These are phyloP conservation scores for Cyclophora punctaria DNA, from an alignment of 2,888 invertebrate genomes.

Conservation along the genomic window DNA sequence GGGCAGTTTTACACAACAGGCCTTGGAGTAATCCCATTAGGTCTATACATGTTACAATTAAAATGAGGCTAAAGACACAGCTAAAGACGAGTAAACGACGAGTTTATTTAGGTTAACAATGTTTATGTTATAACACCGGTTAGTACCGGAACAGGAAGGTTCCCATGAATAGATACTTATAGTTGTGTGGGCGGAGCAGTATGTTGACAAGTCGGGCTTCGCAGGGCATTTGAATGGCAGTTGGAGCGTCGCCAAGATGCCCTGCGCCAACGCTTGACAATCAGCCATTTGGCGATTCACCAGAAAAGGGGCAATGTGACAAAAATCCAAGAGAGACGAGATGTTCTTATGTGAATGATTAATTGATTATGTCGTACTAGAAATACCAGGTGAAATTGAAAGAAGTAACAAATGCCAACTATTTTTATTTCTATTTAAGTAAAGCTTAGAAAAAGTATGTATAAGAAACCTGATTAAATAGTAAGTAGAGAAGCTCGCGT, in stretches of 20 bases:
- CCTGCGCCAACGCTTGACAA: conserved; percentile 25
- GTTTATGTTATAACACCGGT: conserved; percentile 5
- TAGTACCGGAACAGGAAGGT: conserved; percentile 56
- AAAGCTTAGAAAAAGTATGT: too few relatives aligned
- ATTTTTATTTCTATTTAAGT: too few relatives aligned
- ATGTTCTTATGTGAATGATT: too few relatives aligned
- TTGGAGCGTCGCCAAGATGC: conserved; percentile 33
- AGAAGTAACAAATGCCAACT: too few relatives aligned
- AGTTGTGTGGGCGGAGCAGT: conserved; percentile 30
- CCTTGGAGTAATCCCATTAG: conserved; percentile 9
- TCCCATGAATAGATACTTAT: conserved; percentile 28
- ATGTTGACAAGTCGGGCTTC: conserved; percentile 28
- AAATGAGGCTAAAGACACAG: conserved; percentile 5
- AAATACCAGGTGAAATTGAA: too few relatives aligned
- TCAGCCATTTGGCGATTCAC: conserved; percentile 43
- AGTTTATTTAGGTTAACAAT: conserved; percentile 11
- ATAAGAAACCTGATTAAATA: too few relatives aligned
- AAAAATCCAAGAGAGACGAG: conserved; percentile 21
- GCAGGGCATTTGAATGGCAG: conserved; percentile 42
- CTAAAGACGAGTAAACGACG: conserved; percentile 1
- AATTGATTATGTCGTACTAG: too few relatives aligned
- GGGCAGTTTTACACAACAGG: conserved; percentile 2
- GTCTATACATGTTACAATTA: conserved; percentile 3
- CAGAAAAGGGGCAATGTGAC: conserved; percentile 47
- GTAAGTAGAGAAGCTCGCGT: too few relatives aligned